Conservation (phyloP, 2,797 vertebrate species). For the Harpagifer antarcticus region DNA sequence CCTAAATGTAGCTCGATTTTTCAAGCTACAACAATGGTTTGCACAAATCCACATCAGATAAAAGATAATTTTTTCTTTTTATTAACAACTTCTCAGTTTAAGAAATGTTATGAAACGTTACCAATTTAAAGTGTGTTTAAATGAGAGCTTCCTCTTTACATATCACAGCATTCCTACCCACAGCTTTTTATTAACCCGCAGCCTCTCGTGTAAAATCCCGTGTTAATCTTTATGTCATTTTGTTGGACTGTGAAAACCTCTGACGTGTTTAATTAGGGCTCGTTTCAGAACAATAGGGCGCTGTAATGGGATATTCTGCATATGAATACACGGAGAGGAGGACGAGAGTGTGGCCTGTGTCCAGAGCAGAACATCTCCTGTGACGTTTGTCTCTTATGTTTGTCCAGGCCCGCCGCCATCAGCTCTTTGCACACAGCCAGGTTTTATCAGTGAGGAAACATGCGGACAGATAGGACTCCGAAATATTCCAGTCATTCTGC, state of each 20-base stretch:
- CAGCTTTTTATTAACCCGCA: neutral
- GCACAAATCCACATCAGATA: too few relatives aligned
- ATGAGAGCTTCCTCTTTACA: too few relatives aligned
- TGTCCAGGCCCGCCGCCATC: conserved; percentile 61
- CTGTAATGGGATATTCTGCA: conserved; percentile 7
- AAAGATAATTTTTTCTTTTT: too few relatives aligned
- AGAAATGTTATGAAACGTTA: too few relatives aligned
- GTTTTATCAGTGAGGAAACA: conserved; percentile 72
- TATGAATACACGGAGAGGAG: neutral
- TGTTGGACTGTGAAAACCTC: conserved; percentile 17
- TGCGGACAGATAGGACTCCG: conserved; percentile 45
- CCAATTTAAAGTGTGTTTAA: too few relatives aligned
- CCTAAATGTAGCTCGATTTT: too few relatives aligned
- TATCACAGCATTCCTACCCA: neutral
- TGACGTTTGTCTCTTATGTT: conserved; percentile 72
- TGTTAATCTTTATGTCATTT: conserved; percentile 25
- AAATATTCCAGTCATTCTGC: conserved; percentile 40
- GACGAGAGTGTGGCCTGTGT: conserved; percentile 31
- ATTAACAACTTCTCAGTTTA: too few relatives aligned
- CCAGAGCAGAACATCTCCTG: conserved; percentile 60
- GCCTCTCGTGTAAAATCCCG: neutral
- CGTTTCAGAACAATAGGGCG: conserved; percentile 11
- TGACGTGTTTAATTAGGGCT: conserved; percentile 23
- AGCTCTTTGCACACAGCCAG: conserved; percentile 54
- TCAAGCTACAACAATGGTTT: too few relatives aligned